These are phyloP conservation scores for Drosophila greeni DNA, from an alignment of 2,888 invertebrate genomes.

Conservation along the genomic window DNA sequence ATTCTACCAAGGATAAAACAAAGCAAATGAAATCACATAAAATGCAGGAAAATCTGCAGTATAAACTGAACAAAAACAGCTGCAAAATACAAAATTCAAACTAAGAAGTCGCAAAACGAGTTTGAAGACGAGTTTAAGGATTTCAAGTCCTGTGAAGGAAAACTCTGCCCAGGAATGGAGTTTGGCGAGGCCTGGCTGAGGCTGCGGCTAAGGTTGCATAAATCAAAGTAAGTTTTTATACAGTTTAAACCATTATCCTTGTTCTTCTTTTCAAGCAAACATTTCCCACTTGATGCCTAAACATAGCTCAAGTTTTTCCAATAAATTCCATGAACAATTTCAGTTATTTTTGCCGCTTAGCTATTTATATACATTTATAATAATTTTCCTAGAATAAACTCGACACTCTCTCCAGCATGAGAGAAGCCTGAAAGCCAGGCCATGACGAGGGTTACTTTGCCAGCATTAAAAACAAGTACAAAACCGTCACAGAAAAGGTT, in stretches of 20 bases:
- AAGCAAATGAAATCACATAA: constrained; percentile 58
- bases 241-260: no score
- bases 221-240: constrained; percentile 67
- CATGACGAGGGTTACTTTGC: constrained; percentile 36
- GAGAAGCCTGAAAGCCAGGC: constrained; percentile 1
- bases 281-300: no score
- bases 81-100: constrained; percentile 56
- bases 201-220: constrained; percentile 63
- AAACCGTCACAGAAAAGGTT: constrained; percentile 5
- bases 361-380: constrained; percentile 22
- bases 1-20: neutral
- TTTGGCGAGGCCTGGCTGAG: constrained; percentile 55
- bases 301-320: constrained; percentile 32
- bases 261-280: no score
- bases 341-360: constrained; percentile 14
- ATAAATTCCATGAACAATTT: constrained; percentile 40
- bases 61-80: constrained; percentile 46
- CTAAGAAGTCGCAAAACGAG: constrained; percentile 31
- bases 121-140: no score
- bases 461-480: constrained; percentile 5
- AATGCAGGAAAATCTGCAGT: constrained; percentile 60
- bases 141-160: constrained; percentile 40
- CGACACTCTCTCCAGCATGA: neutral
- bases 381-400: constrained; percentile 13
- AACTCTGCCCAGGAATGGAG: constrained; percentile 53